Percentiles rank a stretch among this genome's conserved stretches.
Evolutionary conservation across 2,113 vertebrate species (phyloP).

Genomic region (Grantiella picta): DNA sequence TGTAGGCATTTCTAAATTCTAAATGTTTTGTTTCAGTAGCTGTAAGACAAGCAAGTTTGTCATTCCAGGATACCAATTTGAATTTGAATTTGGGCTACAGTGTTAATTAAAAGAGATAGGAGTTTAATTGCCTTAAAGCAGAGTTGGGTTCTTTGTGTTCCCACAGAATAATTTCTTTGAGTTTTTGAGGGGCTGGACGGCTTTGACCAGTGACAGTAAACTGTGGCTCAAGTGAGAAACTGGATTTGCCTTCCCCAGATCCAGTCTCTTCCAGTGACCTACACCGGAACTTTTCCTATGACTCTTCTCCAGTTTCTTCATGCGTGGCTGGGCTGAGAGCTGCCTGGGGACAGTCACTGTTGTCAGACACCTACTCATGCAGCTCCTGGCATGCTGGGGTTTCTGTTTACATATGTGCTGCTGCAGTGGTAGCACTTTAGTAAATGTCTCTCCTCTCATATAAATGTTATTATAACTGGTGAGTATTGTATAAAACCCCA

Average conservation of each 20-base stretch:
- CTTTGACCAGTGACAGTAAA: not conserved
- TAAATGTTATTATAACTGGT: not conserved
- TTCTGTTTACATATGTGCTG: not conserved
- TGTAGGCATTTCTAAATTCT: not conserved
- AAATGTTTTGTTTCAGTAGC: not conserved
- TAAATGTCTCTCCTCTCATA: not conserved
- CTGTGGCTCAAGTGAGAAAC: not conserved
- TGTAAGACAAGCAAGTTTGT: not conserved
- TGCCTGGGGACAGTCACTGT: not conserved
- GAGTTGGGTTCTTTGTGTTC: not conserved
- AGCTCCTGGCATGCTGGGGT: not conserved
- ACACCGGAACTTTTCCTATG: not conserved
- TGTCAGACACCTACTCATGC: not conserved
- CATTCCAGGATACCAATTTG: not conserved
- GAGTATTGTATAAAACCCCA: not conserved
- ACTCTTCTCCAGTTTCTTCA: not conserved
- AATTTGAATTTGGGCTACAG: not conserved
- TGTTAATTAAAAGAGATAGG: not conserved
- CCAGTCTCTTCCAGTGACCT: not conserved
- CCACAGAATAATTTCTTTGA: not conserved
- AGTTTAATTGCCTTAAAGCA: not conserved
- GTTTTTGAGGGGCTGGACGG: not conserved
- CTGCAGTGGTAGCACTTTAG: not conserved
- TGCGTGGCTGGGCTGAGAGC: not conserved
- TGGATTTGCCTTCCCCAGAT: not conserved